Conservation (phyloP, 2,113 vertebrate genomes). For the Rhea pennata region DNA sequence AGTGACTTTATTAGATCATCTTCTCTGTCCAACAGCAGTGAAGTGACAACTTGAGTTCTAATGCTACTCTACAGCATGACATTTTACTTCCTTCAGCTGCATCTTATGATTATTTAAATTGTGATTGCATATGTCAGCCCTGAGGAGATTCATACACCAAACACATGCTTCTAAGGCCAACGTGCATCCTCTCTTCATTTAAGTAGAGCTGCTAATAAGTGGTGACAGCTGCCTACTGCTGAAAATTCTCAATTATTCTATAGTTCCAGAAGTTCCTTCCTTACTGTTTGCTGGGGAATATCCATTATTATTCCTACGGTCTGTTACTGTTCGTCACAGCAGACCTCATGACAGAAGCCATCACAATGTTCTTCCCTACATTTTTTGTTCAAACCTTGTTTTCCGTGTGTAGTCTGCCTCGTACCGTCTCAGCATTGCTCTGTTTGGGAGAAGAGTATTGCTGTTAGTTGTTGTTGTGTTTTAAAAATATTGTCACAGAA, state of each 20-base stretch:
- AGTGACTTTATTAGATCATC: not conserved
- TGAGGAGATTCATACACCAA: not conserved
- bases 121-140: not conserved
- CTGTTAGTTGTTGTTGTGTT: not conserved
- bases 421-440: not conserved
- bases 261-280: not conserved
- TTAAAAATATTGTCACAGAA: not conserved
- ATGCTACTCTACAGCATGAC: not conserved
- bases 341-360: not conserved
- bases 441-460: not conserved
- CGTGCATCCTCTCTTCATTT: not conserved
- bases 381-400: not conserved
- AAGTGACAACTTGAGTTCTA: not conserved
- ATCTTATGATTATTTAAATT: not conserved
- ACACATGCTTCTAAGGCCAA: too few relatives aligned
- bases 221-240: not conserved
- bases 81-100: not conserved
- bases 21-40: not conserved
- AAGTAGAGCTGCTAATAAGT: not conserved
- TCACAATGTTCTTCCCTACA: not conserved
- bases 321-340: not conserved
- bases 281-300: not conserved
- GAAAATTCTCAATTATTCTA: not conserved
- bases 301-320: not conserved
- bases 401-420: not conserved